Base-by-base conservation (phyloP, 1,140 invertebrate genomes). In the Penaeus vannamei region DNA sequence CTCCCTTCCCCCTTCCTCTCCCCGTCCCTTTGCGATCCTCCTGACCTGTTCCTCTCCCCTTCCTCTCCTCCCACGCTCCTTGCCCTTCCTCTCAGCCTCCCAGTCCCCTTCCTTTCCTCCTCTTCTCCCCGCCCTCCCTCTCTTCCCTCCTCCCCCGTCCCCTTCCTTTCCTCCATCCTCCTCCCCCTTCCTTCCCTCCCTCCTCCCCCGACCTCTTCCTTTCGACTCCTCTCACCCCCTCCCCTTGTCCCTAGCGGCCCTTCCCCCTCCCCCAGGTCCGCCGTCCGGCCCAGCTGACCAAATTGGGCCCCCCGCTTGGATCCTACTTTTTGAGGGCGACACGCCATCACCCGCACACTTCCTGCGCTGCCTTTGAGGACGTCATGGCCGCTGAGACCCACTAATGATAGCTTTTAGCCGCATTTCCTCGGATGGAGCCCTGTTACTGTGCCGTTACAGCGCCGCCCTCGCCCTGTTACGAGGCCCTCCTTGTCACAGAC, bases 251-350 rank as follows among this genome's bases (percentile, higher is more conserved):
- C n/a, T 66, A 8, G 10, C 83, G 8, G n/a, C 62, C 62, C 85
- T 59, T 46, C 53, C 32, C 76, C 36, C 8, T 60, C 2, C 22
- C 53, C 85, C 60, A 29, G 85, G 76, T 64, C 46, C 64, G 69
- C 60, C 85, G 85, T 86, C 85, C 59, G 76, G n/a, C 26, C 85
- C 85, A 86, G 85, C 85, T 86, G 85, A 86, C 85, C 85, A 86
- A 86, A 86, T 86, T 86, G 85, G 85, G 85, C 76, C 42, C 85
- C 85, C 85, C 85, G 60, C 59, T 8, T 20, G 23, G 85, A n/a
- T 59, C 85, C 26, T 23, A 81, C 76, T 80, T 80, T 86, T 86
- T 86, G 85, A 81, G 85, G 36, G 85, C 32, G 85, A 86, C 85
- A 60, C 59, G 76, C 76, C 85, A 80, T 86, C 85, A 86, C n/a